Conservation (phyloP, 2,888 invertebrate species). For the Gordius sp. region DNA sequence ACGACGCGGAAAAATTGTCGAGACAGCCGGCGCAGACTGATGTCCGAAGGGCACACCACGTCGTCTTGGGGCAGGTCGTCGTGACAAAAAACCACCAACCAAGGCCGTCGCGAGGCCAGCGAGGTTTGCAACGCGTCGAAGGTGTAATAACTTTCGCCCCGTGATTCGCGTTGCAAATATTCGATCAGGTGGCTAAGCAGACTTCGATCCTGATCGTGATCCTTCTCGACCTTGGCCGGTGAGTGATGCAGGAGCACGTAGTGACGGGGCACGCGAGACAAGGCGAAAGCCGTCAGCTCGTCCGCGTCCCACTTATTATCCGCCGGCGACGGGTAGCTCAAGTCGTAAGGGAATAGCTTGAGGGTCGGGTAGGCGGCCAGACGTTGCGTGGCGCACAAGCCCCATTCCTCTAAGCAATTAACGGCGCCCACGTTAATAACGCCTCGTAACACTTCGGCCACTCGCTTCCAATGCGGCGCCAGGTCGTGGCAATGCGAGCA, state of each 20-base stretch:
- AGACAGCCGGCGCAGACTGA: not conserved
- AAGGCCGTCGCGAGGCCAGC: not conserved
- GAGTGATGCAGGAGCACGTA: not conserved
- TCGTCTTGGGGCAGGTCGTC: not conserved
- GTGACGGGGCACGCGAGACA: not conserved
- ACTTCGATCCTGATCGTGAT: not conserved
- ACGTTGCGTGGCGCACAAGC: slow-evolving; percentile 45
- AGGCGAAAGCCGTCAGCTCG: not conserved
- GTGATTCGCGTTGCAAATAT: not conserved
- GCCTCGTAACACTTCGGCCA: slow-evolving; percentile 49
- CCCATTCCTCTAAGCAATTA: slow-evolving; percentile 58
- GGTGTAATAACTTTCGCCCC: not conserved
- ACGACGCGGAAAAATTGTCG: not conserved
- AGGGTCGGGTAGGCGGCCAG: slow-evolving; percentile 50
- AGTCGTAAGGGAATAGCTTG: slow-evolving; percentile 38
- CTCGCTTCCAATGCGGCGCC: slow-evolving; percentile 50
- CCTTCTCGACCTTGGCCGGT: not conserved
- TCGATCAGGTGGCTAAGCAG: not conserved
- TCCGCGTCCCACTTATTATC: not conserved
- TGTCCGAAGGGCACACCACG: not conserved
- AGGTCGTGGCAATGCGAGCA: slow-evolving; percentile 58
- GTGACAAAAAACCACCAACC: not conserved
- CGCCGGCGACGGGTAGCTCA: not conserved
- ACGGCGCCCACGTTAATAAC: slow-evolving; percentile 54
- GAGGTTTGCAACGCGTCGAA: not conserved